Base-by-base conservation (phyloP, 1,140 invertebrate genomes). In the Pinna nobilis region DNA sequence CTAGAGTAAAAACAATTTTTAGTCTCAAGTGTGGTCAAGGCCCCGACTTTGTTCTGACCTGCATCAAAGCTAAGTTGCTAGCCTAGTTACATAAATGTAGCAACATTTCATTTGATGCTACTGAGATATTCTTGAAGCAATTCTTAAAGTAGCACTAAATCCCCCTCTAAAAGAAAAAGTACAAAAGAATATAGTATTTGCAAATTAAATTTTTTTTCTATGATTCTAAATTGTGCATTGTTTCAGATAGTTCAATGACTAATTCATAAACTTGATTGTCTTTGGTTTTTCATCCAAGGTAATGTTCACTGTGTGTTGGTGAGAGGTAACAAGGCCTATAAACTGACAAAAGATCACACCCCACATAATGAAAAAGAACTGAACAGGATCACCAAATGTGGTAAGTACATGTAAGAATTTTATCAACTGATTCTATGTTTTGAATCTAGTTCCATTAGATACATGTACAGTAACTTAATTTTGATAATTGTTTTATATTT, bases 301-400 rank as follows among this genome's bases (percentile, higher is more conserved):
- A 86, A 87, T 74, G 78, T 80, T 1, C 80, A 77, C 57, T 84
- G 80, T 32, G 67, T 89, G 2, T 70, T 89, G 49, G 83, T 89
- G 7, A 70, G 86, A 69, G 86, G 77, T 7, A 87, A 87, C 67
- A 74, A 73, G 20, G 55, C 84, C 9, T 85, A 85, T 60, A 64
- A 66, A 25, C 70, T 89, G 20, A 83, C 81, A n/a, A 86, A 81
- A 69, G 81, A 86, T 30, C 88, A 89, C 66, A 84, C 88, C 9
- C 80, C 81, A 9, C 77, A 77, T 32, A 88, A 85, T 65, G 32
- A 47, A 15, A 86, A 86, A 50, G 88, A 89, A 74, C 79, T 67
- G 51, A 78, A 77, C 18, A 65, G 86, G 53, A 71, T 88, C 32
- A 18, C 82, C 2, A 81, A 78, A 71, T 71, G 76, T 57, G 87